Evolutionary conservation across 2,113 vertebrate species (phyloP).

Genomic region (Planiliza haematocheilus): DNA sequence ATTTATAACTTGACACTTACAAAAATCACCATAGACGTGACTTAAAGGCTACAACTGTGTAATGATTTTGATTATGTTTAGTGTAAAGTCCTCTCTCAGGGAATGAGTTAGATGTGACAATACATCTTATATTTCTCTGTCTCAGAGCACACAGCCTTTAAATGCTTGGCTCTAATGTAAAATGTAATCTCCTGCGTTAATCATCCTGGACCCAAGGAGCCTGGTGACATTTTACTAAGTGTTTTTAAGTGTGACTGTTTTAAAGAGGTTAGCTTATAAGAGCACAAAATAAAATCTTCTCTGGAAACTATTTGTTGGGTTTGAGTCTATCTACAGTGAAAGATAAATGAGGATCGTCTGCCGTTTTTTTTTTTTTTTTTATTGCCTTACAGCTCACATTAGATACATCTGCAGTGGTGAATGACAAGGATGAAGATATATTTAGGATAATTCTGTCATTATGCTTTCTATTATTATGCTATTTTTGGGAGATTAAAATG

Average conservation of each 20-base stretch:
- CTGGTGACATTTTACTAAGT: conserved; percentile 59
- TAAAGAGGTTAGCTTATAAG: conserved; percentile 36
- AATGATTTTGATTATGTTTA: no score
- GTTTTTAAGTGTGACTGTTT: conserved; percentile 46
- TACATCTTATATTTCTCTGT: background rate
- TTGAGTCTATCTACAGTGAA: background rate
- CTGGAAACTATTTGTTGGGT: background rate
- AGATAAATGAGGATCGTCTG: no score
- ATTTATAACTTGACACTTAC: no score
- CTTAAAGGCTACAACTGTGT: no score
- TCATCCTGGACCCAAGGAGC: conserved; percentile 26
- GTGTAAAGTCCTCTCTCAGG: no score
- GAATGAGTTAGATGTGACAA: no score
- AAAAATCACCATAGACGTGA: no score
- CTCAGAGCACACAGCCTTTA: conserved; percentile 18
- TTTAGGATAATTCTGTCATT: background rate
- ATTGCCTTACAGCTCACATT: no score
- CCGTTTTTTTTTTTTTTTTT: background rate
- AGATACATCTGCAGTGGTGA: background rate
- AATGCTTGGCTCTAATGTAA: conserved; percentile 26
- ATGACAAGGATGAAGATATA: background rate
- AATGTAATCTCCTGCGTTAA: conserved; percentile 39
- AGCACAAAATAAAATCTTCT: conserved; percentile 2
- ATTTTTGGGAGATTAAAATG: conserved; percentile 2
- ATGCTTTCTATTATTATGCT: background rate